Evolutionary conservation across 2,113 vertebrate species (phyloP), one percentile per base, ranked within the genome.

Genomic region (Amphilophus citrinellus): DNA sequence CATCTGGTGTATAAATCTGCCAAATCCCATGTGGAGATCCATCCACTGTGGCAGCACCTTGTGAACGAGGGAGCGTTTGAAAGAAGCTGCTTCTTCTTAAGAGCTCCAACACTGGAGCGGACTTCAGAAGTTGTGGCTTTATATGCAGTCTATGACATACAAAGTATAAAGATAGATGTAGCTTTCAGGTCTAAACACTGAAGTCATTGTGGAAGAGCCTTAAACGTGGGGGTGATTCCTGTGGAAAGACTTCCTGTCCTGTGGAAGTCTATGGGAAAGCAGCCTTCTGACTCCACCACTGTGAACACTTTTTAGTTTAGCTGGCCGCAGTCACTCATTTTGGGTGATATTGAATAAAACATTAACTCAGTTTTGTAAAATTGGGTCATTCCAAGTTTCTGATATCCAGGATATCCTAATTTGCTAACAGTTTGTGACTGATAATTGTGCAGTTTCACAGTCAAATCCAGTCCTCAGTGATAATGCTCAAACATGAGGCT

Each of bases 351-450:
- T 10, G 20, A 57, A n/a, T 57, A 57, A 10, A 50, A 71, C 22
- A 50, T 71, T 24, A 50, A 50, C 42, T 47, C 0, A 27, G 22
- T 17, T 50, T 17, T 17, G 2, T 17, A 44, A 11, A 44, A 13
- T 11, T 37, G 8, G 9, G 8, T 44, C 11, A 13, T 44, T 47
- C 4, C 1, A 9, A 27, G 63, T 68, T 68, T 68, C 63, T 27
- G 14, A 0, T 10, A 47, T 27, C 22, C 22, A 4, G 39, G 42
- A 47, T 68, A 0, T 47, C 42, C 7, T 44, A n/a, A 0, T 66
- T 1, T 37, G 63, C 37, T 10, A 66, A 24, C 63, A 66, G 42
- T 3, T 24, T 66, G 63, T 66, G n/a, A 65, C 9, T 24, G n/a
- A 44, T 15, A 66, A 44, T 0, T 66, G 44, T 47, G 24, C n/a